These are phyloP conservation scores for Danaus chrysippus DNA, from an alignment of 2,888 invertebrate genomes.

Conservation along the genomic window DNA sequence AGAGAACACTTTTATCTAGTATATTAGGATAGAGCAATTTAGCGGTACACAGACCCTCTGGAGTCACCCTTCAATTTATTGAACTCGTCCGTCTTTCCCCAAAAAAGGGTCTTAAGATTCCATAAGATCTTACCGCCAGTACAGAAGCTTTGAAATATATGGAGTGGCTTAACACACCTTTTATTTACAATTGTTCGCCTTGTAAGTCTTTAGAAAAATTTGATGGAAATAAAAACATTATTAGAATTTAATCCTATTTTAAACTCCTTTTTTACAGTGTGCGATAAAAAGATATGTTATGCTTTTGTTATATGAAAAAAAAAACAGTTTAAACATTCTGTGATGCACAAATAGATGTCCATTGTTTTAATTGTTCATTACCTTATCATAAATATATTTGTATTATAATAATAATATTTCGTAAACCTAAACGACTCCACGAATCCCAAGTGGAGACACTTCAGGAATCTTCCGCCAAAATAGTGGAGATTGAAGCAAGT, in stretches of 20 bases:
- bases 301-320: too few relatives aligned
- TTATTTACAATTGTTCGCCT: neutral
- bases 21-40: constrained; percentile 38
- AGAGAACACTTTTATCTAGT: constrained; percentile 30
- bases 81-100: constrained; percentile 62
- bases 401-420: neutral
- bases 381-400: too few relatives aligned
- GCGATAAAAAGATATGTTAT: too few relatives aligned
- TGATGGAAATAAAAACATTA: neutral
- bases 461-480: constrained; percentile 25
- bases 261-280: too few relatives aligned
- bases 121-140: constrained; percentile 47
- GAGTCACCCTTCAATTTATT: constrained; percentile 70
- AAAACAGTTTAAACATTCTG: too few relatives aligned
- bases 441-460: constrained; percentile 14
- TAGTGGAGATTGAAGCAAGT: constrained; percentile 27
- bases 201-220: neutral
- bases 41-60: constrained; percentile 32
- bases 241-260: too few relatives aligned
- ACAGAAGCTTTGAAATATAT: constrained; percentile 37
- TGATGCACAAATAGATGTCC: too few relatives aligned
- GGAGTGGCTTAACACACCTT: constrained; percentile 36
- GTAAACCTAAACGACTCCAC: constrained; percentile 16
- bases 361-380: too few relatives aligned
- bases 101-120: constrained; percentile 67